Percentiles rank a stretch among this genome's conserved stretches.
phyloP scores from a whole-genome alignment of 2,113 vertebrate genomes.

The Otolemur garnettii region DNA sequence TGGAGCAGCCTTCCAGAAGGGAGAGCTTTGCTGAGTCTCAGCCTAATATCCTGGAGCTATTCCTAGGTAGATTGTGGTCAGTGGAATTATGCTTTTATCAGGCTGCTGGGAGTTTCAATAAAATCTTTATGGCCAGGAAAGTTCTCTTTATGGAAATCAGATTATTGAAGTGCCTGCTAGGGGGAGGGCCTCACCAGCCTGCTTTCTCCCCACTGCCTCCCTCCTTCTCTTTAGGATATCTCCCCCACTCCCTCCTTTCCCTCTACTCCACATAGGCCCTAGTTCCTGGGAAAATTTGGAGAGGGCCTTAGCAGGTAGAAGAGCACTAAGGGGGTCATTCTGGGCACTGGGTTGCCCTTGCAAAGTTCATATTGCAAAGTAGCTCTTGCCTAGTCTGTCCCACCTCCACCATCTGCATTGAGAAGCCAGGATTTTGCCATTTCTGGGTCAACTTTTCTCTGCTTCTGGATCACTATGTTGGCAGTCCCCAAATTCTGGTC shows the following conservation, averaged over 20 bases:
- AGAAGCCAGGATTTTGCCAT: conserved; percentile 1
- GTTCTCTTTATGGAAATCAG: conserved; percentile 84
- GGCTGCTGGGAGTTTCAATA: conserved; percentile 83
- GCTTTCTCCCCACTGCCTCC: conserved; percentile 51
- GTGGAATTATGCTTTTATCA: conserved; percentile 83
- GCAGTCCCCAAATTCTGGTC: neutral
- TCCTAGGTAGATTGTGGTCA: conserved; percentile 83
- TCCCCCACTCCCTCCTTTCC: neutral
- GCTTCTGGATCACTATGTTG: neutral
- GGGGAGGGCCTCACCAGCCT: conserved; percentile 65
- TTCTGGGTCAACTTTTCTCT: conserved; percentile 9
- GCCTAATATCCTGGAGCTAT: conserved; percentile 81
- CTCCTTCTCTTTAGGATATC: conserved; percentile 34
- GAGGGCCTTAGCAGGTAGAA: neutral
- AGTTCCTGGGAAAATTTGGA: conserved; percentile 42
- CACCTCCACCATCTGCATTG: neutral
- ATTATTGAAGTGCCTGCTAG: conserved; percentile 80
- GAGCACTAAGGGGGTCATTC: neutral
- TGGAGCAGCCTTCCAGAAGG: conserved; percentile 72
- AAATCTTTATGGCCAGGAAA: conserved; percentile 83
- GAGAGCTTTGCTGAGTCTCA: conserved; percentile 72
- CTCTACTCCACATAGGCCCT: neutral
- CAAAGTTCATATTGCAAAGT: neutral
- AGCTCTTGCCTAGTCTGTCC: neutral
- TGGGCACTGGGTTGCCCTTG: neutral